Base-by-base conservation (phyloP, 2,113 vertebrate species). In the Cettia cetti region DNA sequence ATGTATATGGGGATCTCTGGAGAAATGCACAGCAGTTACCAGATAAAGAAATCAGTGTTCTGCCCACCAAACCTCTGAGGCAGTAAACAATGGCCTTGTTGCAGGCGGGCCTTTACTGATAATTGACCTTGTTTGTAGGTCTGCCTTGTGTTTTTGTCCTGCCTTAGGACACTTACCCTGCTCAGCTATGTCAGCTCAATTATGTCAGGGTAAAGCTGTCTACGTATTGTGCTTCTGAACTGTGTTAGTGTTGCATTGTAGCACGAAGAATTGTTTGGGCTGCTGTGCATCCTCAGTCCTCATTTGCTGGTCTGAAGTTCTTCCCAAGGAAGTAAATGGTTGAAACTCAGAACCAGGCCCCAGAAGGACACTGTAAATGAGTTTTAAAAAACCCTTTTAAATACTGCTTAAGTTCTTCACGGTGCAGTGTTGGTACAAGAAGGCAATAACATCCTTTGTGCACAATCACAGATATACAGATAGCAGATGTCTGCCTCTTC, bases 41-140 rank as follows among this genome's bases (percentile, higher is more conserved):
- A 71, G 53, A 97, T 93, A 95, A 96, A 94, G 92, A 40, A 93
- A 79, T 90, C 90, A 82, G 87, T 97, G 96, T 96, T 95, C 85
- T 95, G 57, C 76, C 45, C 71, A 86, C 45, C 76, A 81, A 28
- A 81, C 45, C 86, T 94, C 72, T 56, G 56, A 60, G 81, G 57
- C 15, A 4, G 35, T n/a, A 75, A 85, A 97, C 94, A 97, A 94
- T 75, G 60, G 82, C 27, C 1, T 7, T 0, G 2, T 90, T 89
- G 63, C 7, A 0, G 78, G 31, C 69, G 2, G 10, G 74, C 40
- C 71, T 92, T 87, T 50, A 49, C 86, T 96, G 95, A 65, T 94
- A 83, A 94, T 90, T 96, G 96, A 94, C 68, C 94, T 91, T 95
- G 84, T 94, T 96, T 96, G 72, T 92, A 69, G 80, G 57, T 75